Evolutionary conservation across 2,888 invertebrate species (phyloP), one percentile per base, ranked within the genome.

Genomic region (Anodontia alba): DNA sequence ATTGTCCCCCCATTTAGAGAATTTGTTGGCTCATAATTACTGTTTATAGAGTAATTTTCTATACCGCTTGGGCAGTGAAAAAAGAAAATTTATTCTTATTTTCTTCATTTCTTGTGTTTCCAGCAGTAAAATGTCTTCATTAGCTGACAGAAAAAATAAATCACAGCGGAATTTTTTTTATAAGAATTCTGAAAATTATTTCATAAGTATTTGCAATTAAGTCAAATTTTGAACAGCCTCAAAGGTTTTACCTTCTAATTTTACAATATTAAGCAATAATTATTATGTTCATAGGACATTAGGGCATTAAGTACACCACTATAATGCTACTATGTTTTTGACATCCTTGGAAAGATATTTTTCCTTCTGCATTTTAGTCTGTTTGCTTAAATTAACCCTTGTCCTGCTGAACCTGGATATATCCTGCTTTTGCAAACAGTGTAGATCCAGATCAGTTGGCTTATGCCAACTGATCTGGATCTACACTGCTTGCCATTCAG

Each of bases 201-300:
- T 73, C 43, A 66, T 78, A 78, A 78, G 49, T 73, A 54, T 67
- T 46, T n/a, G 23, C 17, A 66, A 77, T 66, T 78, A 42, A 51
- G 43, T 20, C n/a, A 38, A 38, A 38, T 26, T 73, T 77, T 77
- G 20, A 29, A 66, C 66, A 54, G 20, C 17, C 38, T 15, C n/a
- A 1, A 51, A 31, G 5, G 29, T 62, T 51, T 15, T 57, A 46
- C 70, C 73, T 78, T 69, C 54, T 73, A 67, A 73, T 78, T 69
- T 54, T 54, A 67, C 68, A 73, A 26, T 73, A 68, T 57, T 29
- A 8, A 38, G 71, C 29, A 76, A 66, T 62, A 33, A 62, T 62
- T 15, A 33, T 33, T 33, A 54, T 54, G 54, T 62, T 62, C 20
- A 10, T 62, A 15, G 62, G 2, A 33, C 33, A 17, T n/a, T 57